Conservation (phyloP, 2,888 invertebrate species). For the Leucoma salicis region DNA sequence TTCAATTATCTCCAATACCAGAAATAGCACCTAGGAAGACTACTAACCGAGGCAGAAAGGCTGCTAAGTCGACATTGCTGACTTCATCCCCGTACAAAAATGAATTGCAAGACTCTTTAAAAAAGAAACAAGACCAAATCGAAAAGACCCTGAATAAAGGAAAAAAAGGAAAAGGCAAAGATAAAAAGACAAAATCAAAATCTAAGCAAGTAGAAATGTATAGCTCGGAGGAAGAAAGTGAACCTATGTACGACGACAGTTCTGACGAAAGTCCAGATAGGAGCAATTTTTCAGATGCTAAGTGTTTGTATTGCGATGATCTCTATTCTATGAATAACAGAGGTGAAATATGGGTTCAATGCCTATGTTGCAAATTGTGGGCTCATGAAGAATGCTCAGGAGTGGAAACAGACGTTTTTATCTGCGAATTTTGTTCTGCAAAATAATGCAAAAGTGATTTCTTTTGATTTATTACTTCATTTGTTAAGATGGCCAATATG, state of each 20-base stretch:
- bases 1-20: background rate
- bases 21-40: background rate
- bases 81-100: background rate
- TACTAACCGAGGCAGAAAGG: background rate
- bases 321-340: constrained; percentile 14
- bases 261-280: constrained; percentile 18
- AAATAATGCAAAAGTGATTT: too few relatives aligned
- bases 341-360: constrained; percentile 16
- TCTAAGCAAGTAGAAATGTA: background rate
- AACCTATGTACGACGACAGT: constrained; percentile 8
- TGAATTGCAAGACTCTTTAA: background rate
- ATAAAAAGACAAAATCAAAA: background rate
- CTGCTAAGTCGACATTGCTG: background rate
- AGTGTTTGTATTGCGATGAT: constrained; percentile 12
- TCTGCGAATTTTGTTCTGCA: constrained; percentile 10
- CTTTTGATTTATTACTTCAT: constrained; percentile 4
- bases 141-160: background rate
- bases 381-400: background rate
- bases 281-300: constrained; percentile 11
- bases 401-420: constrained; percentile 5
- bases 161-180: background rate
- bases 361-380: constrained; percentile 10
- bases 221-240: background rate
- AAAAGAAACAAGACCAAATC: background rate
- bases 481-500: constrained; percentile 6